Evolutionary conservation across 2,113 vertebrate species (phyloP).

Genomic region (Calidris pygmaea): DNA sequence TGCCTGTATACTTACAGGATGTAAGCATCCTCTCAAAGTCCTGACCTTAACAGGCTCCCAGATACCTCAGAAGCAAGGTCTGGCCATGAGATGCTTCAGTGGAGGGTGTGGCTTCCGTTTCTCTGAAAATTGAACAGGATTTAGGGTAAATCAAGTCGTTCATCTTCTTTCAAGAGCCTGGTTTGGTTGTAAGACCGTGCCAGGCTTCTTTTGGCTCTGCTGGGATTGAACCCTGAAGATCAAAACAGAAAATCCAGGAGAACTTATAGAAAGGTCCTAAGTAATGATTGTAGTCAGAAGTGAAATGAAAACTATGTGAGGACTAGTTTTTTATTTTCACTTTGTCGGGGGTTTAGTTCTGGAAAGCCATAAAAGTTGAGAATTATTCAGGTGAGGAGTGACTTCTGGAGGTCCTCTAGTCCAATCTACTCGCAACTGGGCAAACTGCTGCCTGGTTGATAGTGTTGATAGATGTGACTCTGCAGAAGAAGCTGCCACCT

Average conservation of each 20-base stretch:
- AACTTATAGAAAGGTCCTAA: not conserved
- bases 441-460: not conserved
- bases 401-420: not conserved
- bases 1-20: not conserved
- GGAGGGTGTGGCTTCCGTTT: not conserved
- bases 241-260: not conserved
- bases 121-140: not conserved
- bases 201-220: not conserved
- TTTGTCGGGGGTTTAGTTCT: not conserved
- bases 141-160: not conserved
- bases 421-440: not conserved
- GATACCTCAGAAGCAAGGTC: not conserved
- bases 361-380: not conserved
- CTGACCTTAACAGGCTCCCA: not conserved
- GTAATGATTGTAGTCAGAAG: not conserved
- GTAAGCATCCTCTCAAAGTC: not conserved
- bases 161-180: not conserved
- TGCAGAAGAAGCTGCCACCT: not conserved
- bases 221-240: not conserved
- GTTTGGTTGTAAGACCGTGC: not conserved
- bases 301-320: not conserved
- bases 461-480: not conserved
- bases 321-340: not conserved
- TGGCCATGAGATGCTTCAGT: not conserved
- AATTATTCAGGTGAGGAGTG: not conserved